phyloP scores from a whole-genome alignment of 2,113 vertebrate species.

The Sceloporus undulatus region DNA sequence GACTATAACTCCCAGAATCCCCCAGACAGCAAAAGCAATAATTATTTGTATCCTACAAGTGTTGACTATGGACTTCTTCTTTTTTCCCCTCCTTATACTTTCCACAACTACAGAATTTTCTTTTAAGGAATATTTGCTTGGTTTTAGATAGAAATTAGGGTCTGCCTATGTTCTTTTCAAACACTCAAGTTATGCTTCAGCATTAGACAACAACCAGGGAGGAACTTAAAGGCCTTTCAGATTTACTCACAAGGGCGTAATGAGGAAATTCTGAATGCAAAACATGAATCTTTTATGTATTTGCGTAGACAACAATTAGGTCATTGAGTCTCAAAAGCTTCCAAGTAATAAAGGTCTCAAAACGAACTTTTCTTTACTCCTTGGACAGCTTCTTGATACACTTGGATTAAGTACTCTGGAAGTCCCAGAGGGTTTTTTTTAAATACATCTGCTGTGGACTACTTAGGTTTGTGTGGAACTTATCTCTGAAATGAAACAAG shows the following conservation, averaged over 20 bases:
- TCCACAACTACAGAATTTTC: too few relatives aligned
- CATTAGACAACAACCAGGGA: neutral
- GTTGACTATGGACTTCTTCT: too few relatives aligned
- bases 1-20: too few relatives aligned
- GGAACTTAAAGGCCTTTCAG: neutral
- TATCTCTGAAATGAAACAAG: neutral
- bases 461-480: neutral
- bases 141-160: neutral
- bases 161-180: neutral
- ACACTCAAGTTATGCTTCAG: neutral
- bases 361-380: neutral
- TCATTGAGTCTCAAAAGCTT: neutral
- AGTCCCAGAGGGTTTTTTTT: too few relatives aligned
- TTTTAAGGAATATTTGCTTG: neutral
- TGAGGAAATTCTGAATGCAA: slow-evolving; percentile 36
- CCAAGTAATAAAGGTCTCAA: neutral
- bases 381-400: neutral
- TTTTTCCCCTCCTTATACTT: too few relatives aligned
- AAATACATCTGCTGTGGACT: neutral
- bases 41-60: too few relatives aligned
- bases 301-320: slow-evolving; percentile 21
- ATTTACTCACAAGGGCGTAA: neutral
- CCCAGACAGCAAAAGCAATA: too few relatives aligned
- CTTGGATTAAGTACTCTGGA: neutral
- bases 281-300: neutral